Conservation (phyloP, 2,888 invertebrate species). For the Heterodera filipjevi region DNA sequence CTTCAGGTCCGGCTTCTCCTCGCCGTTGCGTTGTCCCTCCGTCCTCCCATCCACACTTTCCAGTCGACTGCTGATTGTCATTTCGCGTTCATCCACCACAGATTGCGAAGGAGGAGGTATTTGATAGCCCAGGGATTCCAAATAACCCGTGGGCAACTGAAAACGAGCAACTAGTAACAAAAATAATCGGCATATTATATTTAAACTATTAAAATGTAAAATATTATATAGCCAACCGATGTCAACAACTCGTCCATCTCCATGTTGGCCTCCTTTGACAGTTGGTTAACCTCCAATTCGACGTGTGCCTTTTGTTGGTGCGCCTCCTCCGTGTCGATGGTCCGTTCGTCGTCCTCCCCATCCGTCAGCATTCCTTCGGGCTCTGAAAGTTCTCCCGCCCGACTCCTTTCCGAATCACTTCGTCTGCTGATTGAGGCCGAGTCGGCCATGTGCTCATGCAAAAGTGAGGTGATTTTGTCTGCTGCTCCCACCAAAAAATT, state of each 20-base stretch:
- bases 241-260: constrained; percentile 83
- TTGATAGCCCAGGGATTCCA: constrained; percentile 33
- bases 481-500: constrained; percentile 97
- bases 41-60: constrained; percentile 10
- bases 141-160: constrained; percentile 54
- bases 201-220: constrained; percentile 5
- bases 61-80: constrained; percentile 15
- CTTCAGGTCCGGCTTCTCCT: constrained; percentile 44
- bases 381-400: constrained; percentile 32
- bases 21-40: constrained; percentile 25
- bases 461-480: constrained; percentile 77
- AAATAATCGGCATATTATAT: not conserved
- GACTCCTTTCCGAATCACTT: constrained; percentile 26
- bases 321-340: constrained; percentile 49
- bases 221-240: constrained; percentile 38
- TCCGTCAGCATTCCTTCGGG: constrained; percentile 34
- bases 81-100: constrained; percentile 1
- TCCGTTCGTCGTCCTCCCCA: constrained; percentile 51
- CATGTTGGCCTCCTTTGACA: constrained; percentile 85
- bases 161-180: not conserved
- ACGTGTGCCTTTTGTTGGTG: constrained; percentile 47
- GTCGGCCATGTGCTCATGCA: constrained; percentile 53
- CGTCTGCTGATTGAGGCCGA: constrained; percentile 29
- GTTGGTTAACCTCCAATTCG: constrained; percentile 79
- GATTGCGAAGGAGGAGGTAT: not conserved